A percentile compares a stretch with the other conserved stretches of the same genome.
Conservation (phyloP, 2,888 invertebrate species). For the Cerceris rybyensis region DNA sequence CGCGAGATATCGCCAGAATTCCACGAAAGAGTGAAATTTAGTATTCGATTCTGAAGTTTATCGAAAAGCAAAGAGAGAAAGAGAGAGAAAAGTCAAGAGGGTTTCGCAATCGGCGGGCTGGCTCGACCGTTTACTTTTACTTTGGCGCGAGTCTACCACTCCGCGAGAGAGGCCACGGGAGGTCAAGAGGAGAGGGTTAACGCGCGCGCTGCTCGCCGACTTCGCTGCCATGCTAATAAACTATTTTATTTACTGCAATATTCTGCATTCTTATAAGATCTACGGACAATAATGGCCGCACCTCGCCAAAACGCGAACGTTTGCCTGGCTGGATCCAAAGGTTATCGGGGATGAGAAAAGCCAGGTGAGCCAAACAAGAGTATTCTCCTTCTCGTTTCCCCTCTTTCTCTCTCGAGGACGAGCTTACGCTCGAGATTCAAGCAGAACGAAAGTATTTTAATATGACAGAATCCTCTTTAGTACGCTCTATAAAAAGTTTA, state of each 20-base stretch:
- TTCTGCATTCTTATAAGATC: slow-evolving; percentile 18
- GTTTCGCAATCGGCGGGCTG: not conserved
- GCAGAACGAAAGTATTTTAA: slow-evolving; percentile 53
- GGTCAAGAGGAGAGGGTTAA: not conserved
- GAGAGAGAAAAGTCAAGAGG: not conserved
- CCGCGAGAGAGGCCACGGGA: not conserved
- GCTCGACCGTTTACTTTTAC: slow-evolving; percentile 2
- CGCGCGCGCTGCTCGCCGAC: not conserved
- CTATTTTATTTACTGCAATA: slow-evolving; percentile 32
- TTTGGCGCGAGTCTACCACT: not conserved
- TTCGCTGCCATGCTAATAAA: slow-evolving; percentile 7
- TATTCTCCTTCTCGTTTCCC: slow-evolving; percentile 13
- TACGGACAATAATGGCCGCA: slow-evolving; percentile 26
- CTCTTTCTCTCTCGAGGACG: slow-evolving; percentile 5
- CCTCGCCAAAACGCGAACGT: slow-evolving; percentile 25
- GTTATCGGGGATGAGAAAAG: slow-evolving; percentile 20
- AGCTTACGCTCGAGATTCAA: slow-evolving; percentile 20
- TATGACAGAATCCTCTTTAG: slow-evolving; percentile 72
- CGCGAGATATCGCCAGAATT: not conserved
- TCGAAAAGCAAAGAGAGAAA: not conserved
- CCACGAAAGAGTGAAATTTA: not conserved
- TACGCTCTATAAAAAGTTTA: slow-evolving; percentile 74
- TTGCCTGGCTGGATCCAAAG: slow-evolving; percentile 13
- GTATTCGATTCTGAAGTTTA: not conserved
- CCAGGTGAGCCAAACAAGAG: slow-evolving; percentile 33